phyloP scores from a whole-genome alignment of 2,113 vertebrate species.

The Eurystomus gularis region DNA sequence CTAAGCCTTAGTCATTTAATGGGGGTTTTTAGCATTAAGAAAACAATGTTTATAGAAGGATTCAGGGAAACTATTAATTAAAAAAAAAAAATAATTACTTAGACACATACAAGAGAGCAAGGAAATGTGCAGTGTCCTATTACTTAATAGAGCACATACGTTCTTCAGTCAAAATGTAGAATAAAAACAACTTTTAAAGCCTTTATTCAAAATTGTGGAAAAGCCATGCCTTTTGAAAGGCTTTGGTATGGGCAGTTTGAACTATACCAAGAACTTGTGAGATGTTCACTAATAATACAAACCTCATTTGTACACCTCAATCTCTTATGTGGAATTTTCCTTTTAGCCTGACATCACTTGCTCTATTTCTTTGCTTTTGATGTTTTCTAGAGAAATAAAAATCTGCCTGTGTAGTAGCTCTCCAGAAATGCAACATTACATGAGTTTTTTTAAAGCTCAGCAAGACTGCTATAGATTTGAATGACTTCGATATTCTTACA shows the following conservation, averaged over 20 bases:
- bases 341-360: no score
- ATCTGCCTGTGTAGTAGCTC: neutral
- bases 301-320: neutral
- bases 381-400: neutral
- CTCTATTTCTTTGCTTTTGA: neutral
- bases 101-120: no score
- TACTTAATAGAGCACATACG: neutral
- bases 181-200: neutral
- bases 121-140: no score
- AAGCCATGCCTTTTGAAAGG: neutral
- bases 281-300: neutral
- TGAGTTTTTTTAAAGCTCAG: neutral
- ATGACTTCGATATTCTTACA: no score
- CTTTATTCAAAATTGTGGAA: neutral
- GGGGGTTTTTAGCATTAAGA: no score
- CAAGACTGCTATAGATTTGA: no score
- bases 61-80: no score
- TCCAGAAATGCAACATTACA: neutral
- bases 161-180: neutral
- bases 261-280: neutral
- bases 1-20: no score
- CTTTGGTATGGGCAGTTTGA: neutral
- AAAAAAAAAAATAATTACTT: no score
- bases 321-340: neutral
- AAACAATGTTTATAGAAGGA: no score